Conservation (phyloP, 2,888 invertebrate genomes). For the Eristalinus sepulchralis region DNA sequence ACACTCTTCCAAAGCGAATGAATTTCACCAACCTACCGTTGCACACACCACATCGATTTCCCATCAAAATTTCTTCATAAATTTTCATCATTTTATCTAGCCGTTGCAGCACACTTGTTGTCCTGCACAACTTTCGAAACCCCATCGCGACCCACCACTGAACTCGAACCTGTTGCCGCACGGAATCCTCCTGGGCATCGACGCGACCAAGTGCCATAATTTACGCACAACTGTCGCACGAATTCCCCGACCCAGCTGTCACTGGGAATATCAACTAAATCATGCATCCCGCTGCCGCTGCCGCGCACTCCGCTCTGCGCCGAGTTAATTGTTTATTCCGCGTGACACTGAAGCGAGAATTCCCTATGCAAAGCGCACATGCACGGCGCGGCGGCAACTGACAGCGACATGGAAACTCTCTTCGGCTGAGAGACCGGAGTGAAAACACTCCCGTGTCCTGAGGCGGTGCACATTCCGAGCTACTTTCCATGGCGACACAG, state of each 20-base stretch:
- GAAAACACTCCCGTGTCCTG: conserved; percentile 20
- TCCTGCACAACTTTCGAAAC: not conserved
- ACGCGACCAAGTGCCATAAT: conserved; percentile 5
- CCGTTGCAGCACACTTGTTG: not conserved
- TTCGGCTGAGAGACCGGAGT: conserved; percentile 30
- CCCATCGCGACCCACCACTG: not conserved
- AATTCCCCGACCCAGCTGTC: conserved; percentile 2
- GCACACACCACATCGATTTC: not conserved
- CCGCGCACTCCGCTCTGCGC: not conserved
- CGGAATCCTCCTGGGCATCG: not conserved
- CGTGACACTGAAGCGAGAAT: not conserved
- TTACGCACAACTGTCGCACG: not conserved
- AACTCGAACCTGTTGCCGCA: not conserved
- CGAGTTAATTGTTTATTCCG: conserved; percentile 16
- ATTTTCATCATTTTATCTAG: not conserved
- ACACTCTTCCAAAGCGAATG: not conserved
- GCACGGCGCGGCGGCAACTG: conserved; percentile 1
- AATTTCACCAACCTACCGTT: not conserved
- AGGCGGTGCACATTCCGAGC: conserved; percentile 2
- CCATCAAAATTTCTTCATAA: not conserved
- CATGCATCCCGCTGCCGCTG: conserved; percentile 3
- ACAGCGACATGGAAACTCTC: conserved; percentile 58
- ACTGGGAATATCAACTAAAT: conserved; percentile 19
- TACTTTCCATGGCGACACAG: conserved; percentile 28
- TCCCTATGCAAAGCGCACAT: conserved; percentile 43